Conservation (phyloP, 2,888 invertebrate species). For the Drosophila ustulata region DNA sequence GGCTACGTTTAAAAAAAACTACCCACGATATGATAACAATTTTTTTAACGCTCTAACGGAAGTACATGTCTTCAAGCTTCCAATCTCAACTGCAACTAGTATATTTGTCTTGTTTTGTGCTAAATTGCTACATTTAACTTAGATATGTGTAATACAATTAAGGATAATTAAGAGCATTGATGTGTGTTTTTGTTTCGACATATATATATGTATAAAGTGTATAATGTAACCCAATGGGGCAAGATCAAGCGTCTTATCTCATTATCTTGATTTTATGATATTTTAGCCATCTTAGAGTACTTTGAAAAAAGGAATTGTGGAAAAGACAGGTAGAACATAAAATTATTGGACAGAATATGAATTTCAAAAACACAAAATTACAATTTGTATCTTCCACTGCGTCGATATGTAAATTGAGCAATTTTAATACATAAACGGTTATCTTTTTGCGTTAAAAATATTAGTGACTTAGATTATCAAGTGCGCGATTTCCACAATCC, state of each 20-base stretch:
- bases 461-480: not conserved
- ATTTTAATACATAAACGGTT: not conserved
- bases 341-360: not conserved
- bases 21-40: constrained; percentile 6
- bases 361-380: not conserved
- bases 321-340: not conserved
- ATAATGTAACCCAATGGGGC: not conserved
- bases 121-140: constrained; percentile 2
- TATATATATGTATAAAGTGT: constrained; percentile 1
- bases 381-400: not conserved
- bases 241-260: not conserved
- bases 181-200: not conserved
- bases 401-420: constrained; percentile 2
- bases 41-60: constrained; percentile 1
- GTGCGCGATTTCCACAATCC: not conserved
- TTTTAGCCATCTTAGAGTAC: not conserved
- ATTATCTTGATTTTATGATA: not conserved
- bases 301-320: not conserved
- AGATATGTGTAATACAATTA: constrained; percentile 6
- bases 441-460: not conserved
- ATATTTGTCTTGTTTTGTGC: not conserved
- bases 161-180: not conserved
- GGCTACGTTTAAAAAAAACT: constrained; percentile 5
- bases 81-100: not conserved
- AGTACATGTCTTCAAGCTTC: not conserved